Conservation (phyloP, 2,888 invertebrate species). For the Phalera bucephala region DNA sequence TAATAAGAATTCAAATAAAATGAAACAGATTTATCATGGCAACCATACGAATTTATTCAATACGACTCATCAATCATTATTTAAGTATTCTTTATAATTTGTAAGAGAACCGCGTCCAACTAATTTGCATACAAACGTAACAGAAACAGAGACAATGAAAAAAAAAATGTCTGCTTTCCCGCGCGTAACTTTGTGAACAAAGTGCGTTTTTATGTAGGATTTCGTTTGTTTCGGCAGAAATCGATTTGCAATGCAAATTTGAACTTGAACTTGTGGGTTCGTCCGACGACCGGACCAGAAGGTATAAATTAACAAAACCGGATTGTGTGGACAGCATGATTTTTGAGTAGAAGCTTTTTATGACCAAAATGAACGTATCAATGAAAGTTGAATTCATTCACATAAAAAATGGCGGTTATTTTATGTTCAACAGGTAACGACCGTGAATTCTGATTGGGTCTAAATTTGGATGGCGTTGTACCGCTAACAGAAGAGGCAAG, state of each 20-base stretch:
- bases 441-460: too few species aligned
- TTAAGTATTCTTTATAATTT: not conserved
- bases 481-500: too few species aligned
- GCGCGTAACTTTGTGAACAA: too few species aligned
- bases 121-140: conserved; percentile 4
- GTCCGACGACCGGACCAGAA: conserved; percentile 4
- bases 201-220: conserved; percentile 9
- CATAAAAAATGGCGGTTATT: too few species aligned
- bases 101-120: not conserved
- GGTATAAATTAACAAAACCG: conserved; percentile 7
- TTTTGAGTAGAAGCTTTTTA: not conserved
- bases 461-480: too few species aligned
- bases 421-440: too few species aligned
- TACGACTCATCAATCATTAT: too few species aligned
- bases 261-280: conserved; percentile 32
- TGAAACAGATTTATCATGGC: too few species aligned
- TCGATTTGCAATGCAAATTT: conserved; percentile 31
- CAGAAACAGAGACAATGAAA: not conserved
- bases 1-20: too few species aligned
- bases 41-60: too few species aligned
- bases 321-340: not conserved
- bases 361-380: not conserved
- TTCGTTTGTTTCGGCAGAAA: conserved; percentile 24
- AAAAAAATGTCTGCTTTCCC: conserved; percentile 1
- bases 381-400: too few species aligned